phyloP scores from a whole-genome alignment of 2,797 vertebrate genomes.

The Brachyrhaphis roseni region DNA sequence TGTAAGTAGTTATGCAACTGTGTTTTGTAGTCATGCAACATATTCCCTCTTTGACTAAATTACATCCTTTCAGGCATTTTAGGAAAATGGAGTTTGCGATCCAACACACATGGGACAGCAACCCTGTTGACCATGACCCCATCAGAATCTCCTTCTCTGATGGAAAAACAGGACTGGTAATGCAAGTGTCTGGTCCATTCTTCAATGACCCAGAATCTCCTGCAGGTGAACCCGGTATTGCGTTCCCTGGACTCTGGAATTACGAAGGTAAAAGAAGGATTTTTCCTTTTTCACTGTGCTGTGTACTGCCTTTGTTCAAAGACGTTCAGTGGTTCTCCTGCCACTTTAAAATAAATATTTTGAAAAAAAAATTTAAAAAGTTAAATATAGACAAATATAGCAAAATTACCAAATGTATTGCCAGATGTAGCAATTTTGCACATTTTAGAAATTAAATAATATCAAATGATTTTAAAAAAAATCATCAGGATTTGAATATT shows the following conservation, averaged over 20 bases:
- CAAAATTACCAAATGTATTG: neutral
- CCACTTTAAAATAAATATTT: neutral
- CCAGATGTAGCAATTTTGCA: neutral
- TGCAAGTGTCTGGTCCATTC: constrained; percentile 87
- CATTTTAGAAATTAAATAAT: neutral
- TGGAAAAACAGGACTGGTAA: constrained; percentile 78
- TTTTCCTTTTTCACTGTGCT: neutral
- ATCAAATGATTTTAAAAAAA: neutral
- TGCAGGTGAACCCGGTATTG: constrained; percentile 77
- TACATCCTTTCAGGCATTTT: constrained; percentile 40
- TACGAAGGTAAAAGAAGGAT: constrained; percentile 84
- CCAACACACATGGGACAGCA: constrained; percentile 86
- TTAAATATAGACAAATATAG: neutral
- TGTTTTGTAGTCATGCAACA: neutral
- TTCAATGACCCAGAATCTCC: constrained; percentile 90
- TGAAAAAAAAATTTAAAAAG: neutral
- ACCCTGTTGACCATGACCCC: constrained; percentile 83
- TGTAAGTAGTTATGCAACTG: constrained; percentile 43
- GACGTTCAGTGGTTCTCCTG: neutral
- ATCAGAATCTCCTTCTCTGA: constrained; percentile 80
- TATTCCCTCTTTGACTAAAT: constrained; percentile 1
- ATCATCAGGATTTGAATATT: neutral
- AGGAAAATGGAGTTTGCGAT: constrained; percentile 86
- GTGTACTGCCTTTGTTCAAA: neutral
- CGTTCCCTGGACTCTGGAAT: constrained; percentile 89